These are phyloP conservation scores for Leucophenga varia DNA, from an alignment of 1,140 invertebrate species.

Conservation along the genomic window DNA sequence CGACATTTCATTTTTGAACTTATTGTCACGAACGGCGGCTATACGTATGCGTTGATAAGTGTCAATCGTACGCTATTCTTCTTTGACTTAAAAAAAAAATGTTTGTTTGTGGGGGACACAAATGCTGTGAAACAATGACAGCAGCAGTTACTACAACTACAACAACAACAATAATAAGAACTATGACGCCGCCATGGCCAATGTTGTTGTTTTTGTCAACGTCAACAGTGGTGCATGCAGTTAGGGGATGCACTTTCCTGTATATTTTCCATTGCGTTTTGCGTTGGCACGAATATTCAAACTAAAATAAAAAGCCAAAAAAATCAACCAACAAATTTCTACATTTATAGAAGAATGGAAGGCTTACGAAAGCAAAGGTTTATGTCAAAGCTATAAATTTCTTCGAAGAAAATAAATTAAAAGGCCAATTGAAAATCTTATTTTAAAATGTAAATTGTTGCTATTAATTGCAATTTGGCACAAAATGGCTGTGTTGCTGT, in stretches of 20 bases:
- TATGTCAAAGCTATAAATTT: conserved; percentile 13
- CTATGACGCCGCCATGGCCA: conserved; percentile 6
- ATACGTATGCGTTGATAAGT: too few species aligned
- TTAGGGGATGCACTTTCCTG: conserved; percentile 5
- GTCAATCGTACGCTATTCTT: too few species aligned
- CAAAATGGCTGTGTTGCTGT: conserved; percentile 12
- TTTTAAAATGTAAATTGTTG: conserved; percentile 43
- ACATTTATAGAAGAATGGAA: too few species aligned
- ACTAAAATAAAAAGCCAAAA: too few species aligned
- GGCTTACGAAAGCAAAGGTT: too few species aligned
- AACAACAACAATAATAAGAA: neutral
- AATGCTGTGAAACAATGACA: conserved; percentile 18
- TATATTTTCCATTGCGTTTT: conserved; percentile 33
- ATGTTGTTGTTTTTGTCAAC: neutral
- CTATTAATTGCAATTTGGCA: conserved; percentile 47
- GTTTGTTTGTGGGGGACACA: neutral
- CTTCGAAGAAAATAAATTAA: conserved; percentile 12
- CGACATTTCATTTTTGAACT: too few species aligned
- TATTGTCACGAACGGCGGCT: too few species aligned
- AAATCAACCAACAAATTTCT: too few species aligned
- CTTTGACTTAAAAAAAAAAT: neutral
- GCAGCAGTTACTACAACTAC: conserved; percentile 6
- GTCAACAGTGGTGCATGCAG: too few species aligned
- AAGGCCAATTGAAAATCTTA: conserved; percentile 9
- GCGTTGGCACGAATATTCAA: too few species aligned